Evolutionary conservation across 2,113 vertebrate genomes (phyloP), one percentile per base, ranked within the genome.

Genomic region (Aphelocoma coerulescens): DNA sequence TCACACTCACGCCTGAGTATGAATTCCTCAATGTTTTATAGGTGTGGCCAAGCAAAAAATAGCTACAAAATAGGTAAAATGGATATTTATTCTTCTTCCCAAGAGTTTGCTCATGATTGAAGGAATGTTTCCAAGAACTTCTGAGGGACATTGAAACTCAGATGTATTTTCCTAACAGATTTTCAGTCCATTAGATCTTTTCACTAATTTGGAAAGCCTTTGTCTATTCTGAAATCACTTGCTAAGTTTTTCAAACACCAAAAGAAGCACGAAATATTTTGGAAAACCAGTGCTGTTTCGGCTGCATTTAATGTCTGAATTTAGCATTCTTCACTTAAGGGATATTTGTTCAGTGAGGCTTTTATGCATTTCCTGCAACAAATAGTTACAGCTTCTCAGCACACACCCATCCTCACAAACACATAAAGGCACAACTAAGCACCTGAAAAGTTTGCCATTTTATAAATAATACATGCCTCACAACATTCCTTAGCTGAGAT

Each of bases 1-100:
- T 19, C 73, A 44, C 11, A 12, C 39, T 16, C 54, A 27, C 0
- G 1, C 7, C 26, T 49, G 1, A 52, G 33, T 11, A 3, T 15
- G 39, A 84, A 51, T 30, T 20, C 14, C 30, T 87, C 52, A 2
- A 0, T 39, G 21, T 39, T 87, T 52, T 48, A 27, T 4, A 44
- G 22, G 26, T 17, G 13, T 19, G 51, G 13, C 37, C 54, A 65
- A 59, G 63, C 5, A 72, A 55, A 84, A 77, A 46, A 12, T 11
- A 43, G 54, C 54, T 24, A 51, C 10, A 26, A 28, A 73, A 57
- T 12, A 80, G 32, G 13, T 44, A 49, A 88, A 83, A 44, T 11
- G 13, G 57, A 82, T 44, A 75, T 59, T 23, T 43, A 28, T 30
- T 82, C 16, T 66, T 51, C 39, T 61, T 61, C 54, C 37, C 32